Evolutionary conservation across 1,140 invertebrate genomes (phyloP).

Genomic region (Saccostrea glomerata): DNA sequence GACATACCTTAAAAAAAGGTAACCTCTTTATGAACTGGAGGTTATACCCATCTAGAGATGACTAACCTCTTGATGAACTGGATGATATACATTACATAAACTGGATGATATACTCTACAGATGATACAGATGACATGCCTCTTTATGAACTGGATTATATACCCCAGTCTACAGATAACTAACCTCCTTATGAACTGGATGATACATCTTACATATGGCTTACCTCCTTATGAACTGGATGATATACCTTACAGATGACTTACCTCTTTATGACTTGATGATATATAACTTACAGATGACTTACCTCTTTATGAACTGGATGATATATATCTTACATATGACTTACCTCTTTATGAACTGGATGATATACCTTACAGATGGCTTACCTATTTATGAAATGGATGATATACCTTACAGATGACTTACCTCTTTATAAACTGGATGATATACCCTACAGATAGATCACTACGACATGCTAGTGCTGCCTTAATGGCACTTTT

Average conservation of each 20-base stretch:
- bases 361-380: neutral
- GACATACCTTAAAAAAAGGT: conserved; percentile 72
- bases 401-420: conserved; percentile 83
- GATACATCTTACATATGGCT: conserved; percentile 79
- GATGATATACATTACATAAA: conserved; percentile 82
- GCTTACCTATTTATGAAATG: conserved; percentile 83
- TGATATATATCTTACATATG: neutral
- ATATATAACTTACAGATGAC: conserved; percentile 81
- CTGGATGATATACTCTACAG: neutral
- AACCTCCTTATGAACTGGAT: neutral
- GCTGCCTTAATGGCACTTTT: conserved; percentile 80
- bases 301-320: neutral
- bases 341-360: neutral
- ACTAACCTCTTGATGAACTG: conserved; percentile 83
- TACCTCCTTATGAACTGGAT: conserved; percentile 79
- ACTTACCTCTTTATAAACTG: conserved; percentile 84
- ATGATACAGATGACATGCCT: neutral
- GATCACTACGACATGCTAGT: conserved; percentile 85
- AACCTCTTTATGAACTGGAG: conserved; percentile 78
- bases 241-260: neutral
- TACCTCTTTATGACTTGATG: conserved; percentile 83
- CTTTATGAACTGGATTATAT: neutral
- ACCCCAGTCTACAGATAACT: neutral
- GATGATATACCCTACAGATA: conserved; percentile 84
- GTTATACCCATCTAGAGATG: neutral